Evolutionary conservation across 2,888 invertebrate species (phyloP), one percentile per base, ranked within the genome.

Genomic region (Hipparchia semele): DNA sequence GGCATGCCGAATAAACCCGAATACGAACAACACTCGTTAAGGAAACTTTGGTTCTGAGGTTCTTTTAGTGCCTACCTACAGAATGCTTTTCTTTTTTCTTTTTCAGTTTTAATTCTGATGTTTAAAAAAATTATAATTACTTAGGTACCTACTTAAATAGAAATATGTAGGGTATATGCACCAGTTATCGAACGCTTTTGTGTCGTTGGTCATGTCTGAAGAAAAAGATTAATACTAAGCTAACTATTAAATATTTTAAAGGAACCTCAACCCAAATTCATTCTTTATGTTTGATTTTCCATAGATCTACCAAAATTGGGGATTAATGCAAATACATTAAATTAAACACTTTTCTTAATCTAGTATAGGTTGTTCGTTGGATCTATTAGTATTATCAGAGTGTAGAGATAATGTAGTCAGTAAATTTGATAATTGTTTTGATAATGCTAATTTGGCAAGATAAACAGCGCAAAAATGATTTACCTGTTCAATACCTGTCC

Each of bases 1-100:
- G 79, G 79, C 78, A 75, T 75, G 77, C 80, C 79, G 79, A 81
- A 80, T 78, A 79, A 79, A 78, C 78, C 80, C 79, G 78, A 80
- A 79, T 79, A 65, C 33, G 65, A 53, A 76, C 65, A 71, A 67
- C 73, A 65, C 70, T 71, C 72, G 75, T 72, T 71, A 69, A 78
- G 77, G 73, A 75, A 77, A 73, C 62, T 75, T 75, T 75, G 61
- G 58, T 65, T 60, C 54, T 53, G 33, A 53, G 53, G 33, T 53
- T 10, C 51, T 65, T 12, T 65, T 49, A 49, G 9, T 51, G 49
- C 23, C 23, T 23, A 39, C 39, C 39, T 39, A 39, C 39, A 39
- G 39, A 4, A 39, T 46, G 49, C 23, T 23, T 64, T 23, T 49
- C 23, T 64, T 53, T 65, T 65, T 51, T 12, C 53, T 7, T 33